These are phyloP conservation scores for Damaliscus lunatus DNA, from an alignment of 2,113 vertebrate genomes.

Conservation along the genomic window DNA sequence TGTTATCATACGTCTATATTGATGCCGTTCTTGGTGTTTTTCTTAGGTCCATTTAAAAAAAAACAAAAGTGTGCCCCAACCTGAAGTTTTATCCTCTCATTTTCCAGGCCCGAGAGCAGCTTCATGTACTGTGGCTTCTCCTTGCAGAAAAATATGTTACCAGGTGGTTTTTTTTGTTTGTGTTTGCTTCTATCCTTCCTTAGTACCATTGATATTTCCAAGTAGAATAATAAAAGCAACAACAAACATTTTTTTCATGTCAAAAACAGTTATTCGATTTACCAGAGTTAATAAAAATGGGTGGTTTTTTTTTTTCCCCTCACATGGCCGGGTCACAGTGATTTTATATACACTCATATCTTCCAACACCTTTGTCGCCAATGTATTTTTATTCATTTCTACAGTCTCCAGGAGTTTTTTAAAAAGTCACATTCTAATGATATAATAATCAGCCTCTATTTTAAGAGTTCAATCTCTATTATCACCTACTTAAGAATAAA, in stretches of 20 bases:
- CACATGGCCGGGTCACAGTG: neutral
- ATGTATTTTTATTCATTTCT: neutral
- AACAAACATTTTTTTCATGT: neutral
- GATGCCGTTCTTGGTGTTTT: neutral
- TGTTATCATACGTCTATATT: neutral
- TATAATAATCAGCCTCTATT: conserved; percentile 20
- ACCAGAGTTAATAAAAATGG: neutral
- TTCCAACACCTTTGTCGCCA: neutral
- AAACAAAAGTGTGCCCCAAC: neutral
- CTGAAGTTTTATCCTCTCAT: neutral
- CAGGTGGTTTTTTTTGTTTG: neutral
- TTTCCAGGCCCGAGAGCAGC: neutral
- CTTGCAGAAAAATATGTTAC: neutral
- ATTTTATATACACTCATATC: neutral
- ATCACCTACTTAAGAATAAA: conserved; percentile 2
- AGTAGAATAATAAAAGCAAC: neutral
- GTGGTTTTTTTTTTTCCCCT: neutral
- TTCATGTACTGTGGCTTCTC: neutral
- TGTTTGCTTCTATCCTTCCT: neutral
- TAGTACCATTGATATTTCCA: neutral
- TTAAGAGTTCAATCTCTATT: conserved; percentile 42
- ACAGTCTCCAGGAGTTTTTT: neutral
- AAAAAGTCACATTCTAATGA: neutral
- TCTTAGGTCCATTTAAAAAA: neutral
- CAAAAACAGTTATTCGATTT: neutral